Base-by-base conservation (phyloP, 2,888 invertebrate species). In the Brachypterus glaber region DNA sequence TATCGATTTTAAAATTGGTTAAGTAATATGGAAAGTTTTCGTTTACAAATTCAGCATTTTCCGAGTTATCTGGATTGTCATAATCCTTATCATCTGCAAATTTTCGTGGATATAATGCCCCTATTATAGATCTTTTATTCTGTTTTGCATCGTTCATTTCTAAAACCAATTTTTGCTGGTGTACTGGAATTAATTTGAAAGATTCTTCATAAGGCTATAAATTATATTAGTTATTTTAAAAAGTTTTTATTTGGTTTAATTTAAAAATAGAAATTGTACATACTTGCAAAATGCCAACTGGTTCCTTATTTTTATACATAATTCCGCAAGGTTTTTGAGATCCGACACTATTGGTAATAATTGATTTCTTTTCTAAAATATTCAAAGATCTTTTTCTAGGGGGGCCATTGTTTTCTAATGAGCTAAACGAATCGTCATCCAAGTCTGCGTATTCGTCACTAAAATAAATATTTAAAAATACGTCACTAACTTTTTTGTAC, bases 1-100 rank as follows among this genome's bases (percentile, higher is more conserved):
- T 53, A 32, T 51, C 51, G 24, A 57, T 48, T 46, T 54, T 55
- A 35, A 57, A 58, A 43, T 56, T 54, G 4, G 57, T 52, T 8
- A 57, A 48, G 31, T 57, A 50, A 4, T 49, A 53, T 3, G 57
- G 57, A 29, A 52, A 56, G 12, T 31, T 46, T 15, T 49, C 52
- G 11, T 40, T 36, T 4, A 18, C 7, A 21, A 8, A 9, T 30
- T 17, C 2, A 9, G n/a, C 35, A 15, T 44, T 36, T 3, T 38
- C 40, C 9, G 15, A 9, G 12, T 34, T 37, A 16, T 33, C 21
- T 17, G 37, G 30, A 13, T 38, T 39, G n/a, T 43, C 37, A 26
- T 44, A 39, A 26, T 48, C 42, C 7, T 41, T 37, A 5, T 31
- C 37, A 13, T 27, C 27, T 9, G 7, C 5, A n/a, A 43, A 21